phyloP scores from a whole-genome alignment of 2,888 invertebrate genomes.

The Drosophila greeni region DNA sequence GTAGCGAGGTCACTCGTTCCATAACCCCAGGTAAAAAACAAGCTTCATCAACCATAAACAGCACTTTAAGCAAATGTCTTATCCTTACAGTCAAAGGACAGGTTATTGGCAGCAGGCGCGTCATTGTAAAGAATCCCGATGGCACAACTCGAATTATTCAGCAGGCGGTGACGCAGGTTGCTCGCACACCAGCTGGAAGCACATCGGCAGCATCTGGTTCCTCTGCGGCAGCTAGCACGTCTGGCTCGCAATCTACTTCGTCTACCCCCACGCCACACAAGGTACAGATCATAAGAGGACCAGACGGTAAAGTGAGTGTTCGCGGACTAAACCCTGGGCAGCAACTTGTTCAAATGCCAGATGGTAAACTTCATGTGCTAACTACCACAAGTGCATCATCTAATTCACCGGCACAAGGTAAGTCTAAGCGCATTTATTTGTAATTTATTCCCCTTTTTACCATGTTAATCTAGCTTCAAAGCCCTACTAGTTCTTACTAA shows the following conservation, averaged over 20 bases:
- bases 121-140: conserved; percentile 80
- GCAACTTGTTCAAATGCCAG: conserved; percentile 94
- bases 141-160: conserved; percentile 84
- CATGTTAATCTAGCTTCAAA: background rate
- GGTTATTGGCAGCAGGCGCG: conserved; percentile 76
- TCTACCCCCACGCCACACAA: conserved; percentile 84
- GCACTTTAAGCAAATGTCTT: background rate
- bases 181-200: conserved; percentile 79
- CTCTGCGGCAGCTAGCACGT: conserved; percentile 56
- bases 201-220: conserved; percentile 82
- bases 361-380: conserved; percentile 92
- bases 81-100: conserved; percentile 63
- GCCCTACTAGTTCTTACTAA: background rate
- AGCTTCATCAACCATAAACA: background rate
- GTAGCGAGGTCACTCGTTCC: conserved; percentile 53
- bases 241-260: conserved; percentile 78
- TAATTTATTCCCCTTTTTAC: background rate
- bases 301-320: conserved; percentile 94
- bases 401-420: conserved; percentile 55
- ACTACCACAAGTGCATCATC: conserved; percentile 78
- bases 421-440: conserved; percentile 37
- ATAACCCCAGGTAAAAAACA: conserved; percentile 54
- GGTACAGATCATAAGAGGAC: conserved; percentile 93
- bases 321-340: conserved; percentile 94
- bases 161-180: conserved; percentile 81